phyloP scores from a whole-genome alignment of 2,797 vertebrate species.

The Telmatherina bonti region DNA sequence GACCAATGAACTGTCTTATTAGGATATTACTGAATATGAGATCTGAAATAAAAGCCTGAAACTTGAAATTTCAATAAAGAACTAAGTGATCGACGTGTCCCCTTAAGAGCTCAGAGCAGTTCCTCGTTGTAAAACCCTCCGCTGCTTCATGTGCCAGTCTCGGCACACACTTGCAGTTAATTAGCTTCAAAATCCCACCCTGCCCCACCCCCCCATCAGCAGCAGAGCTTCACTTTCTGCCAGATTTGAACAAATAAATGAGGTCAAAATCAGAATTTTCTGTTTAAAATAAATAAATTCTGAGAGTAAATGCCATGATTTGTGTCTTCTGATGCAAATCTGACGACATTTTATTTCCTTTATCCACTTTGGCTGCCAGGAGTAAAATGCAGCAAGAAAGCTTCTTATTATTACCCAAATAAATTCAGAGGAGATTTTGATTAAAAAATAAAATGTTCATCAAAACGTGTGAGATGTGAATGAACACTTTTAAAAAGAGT shows the following conservation, averaged over 20 bases:
- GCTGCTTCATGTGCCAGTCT: neutral
- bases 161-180: constrained; percentile 9
- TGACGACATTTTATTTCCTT: constrained; percentile 28
- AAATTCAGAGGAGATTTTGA: constrained; percentile 29
- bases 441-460: constrained; percentile 29
- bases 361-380: constrained; percentile 21
- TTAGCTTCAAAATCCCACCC: constrained; percentile 18
- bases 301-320: constrained; percentile 5
- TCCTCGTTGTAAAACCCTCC: neutral
- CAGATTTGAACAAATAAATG: neutral
- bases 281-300: neutral
- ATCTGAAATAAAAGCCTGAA: constrained; percentile 23
- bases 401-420: constrained; percentile 33
- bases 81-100: constrained; percentile 10
- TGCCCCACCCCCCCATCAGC: neutral
- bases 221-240: neutral
- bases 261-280: neutral
- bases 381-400: constrained; percentile 22
- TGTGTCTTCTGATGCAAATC: constrained; percentile 21
- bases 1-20: constrained; percentile 27
- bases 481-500: constrained; percentile 39
- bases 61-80: constrained; percentile 16
- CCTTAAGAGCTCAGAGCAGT: neutral
- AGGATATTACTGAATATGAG: constrained; percentile 12
- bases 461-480: constrained; percentile 39